phyloP scores from a whole-genome alignment of 2,888 invertebrate genomes.

The Leucophenga maculata region DNA sequence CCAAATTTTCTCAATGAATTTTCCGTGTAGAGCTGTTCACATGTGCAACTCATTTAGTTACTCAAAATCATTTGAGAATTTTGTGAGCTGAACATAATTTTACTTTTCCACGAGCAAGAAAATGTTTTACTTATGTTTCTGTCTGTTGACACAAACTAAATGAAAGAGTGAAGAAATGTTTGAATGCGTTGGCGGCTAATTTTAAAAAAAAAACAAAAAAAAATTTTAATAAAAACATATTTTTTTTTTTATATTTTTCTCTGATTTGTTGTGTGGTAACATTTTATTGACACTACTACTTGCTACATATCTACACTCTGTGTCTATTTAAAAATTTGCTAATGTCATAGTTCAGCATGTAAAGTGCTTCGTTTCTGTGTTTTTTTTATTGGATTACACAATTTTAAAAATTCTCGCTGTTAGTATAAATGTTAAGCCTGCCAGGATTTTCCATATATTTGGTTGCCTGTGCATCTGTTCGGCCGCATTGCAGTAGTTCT shows the following conservation, averaged over 20 bases:
- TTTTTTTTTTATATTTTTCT: no score
- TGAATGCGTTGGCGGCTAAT: neutral
- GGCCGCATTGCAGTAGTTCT: slow-evolving; percentile 60
- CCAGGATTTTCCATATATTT: slow-evolving; percentile 11
- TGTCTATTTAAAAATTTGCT: no score
- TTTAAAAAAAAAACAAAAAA: neutral
- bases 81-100: neutral
- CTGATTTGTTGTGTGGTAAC: neutral
- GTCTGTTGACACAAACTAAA: neutral
- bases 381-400: neutral
- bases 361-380: neutral
- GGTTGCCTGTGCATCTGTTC: neutral
- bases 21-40: neutral
- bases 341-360: no score
- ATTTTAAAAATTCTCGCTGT: slow-evolving; percentile 2
- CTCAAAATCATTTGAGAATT: no score
- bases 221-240: no score
- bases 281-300: neutral
- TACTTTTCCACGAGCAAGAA: no score
- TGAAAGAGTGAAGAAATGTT: neutral
- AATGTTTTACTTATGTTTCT: no score
- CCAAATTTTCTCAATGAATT: neutral
- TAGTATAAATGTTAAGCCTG: slow-evolving; percentile 28
- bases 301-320: no score
- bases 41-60: no score